Conservation (phyloP, 64 coral and sea anemone genomes). For the Acropora tenuis region DNA sequence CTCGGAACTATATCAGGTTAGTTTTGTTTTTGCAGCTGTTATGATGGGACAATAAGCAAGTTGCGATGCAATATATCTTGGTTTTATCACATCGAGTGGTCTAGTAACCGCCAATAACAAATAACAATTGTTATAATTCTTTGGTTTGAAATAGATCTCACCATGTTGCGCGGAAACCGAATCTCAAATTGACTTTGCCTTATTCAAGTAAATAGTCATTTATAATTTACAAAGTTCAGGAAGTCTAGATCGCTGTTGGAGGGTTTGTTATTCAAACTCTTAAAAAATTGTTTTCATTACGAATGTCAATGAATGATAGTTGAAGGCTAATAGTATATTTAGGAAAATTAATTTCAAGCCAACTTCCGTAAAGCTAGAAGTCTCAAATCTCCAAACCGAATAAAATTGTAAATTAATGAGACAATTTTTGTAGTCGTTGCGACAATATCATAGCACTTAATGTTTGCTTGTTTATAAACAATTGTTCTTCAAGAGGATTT, state of each 20-base stretch:
- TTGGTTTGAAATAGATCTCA: constrained; percentile 4
- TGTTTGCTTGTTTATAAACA: constrained; percentile 2
- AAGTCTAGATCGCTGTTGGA: background rate
- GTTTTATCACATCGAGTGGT: background rate
- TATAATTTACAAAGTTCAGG: background rate
- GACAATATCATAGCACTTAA: background rate
- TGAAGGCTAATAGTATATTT: no score
- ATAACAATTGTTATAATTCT: background rate
- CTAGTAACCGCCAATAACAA: no score
- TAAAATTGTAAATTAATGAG: background rate
- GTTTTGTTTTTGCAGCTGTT: constrained; percentile 66
- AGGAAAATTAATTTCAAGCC: background rate
- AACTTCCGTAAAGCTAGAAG: no score
- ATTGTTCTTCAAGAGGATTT: constrained; percentile 3
- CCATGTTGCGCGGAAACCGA: background rate
- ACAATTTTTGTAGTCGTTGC: background rate
- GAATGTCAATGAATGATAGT: no score
- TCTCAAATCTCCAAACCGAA: background rate
- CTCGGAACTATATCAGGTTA: constrained; percentile 98
- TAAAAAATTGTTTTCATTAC: no score
- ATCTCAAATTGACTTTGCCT: background rate
- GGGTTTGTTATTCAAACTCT: background rate
- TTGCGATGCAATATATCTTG: background rate
- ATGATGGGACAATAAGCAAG: background rate
- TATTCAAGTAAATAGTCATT: no score